phyloP scores from a whole-genome alignment of 2,113 vertebrate species.

The Neoarius graeffei region DNA sequence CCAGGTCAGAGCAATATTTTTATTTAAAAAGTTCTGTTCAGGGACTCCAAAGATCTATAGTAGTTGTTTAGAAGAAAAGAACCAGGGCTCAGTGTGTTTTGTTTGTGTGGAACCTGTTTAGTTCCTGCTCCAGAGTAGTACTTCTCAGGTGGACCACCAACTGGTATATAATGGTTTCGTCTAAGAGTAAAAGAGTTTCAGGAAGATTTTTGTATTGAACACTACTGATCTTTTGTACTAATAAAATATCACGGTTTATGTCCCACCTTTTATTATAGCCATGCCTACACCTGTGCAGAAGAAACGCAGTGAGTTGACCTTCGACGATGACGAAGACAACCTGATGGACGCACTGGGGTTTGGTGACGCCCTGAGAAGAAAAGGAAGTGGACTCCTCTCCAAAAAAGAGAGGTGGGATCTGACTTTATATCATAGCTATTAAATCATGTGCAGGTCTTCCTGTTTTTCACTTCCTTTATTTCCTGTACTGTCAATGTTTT shows the following conservation, averaged over 20 bases:
- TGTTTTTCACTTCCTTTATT: not conserved
- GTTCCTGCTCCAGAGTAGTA: not conserved
- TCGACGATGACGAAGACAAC: slow-evolving; percentile 81
- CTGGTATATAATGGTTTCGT: no score
- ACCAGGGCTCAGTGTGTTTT: not conserved
- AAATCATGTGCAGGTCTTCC: not conserved
- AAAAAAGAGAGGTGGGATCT: slow-evolving; percentile 63
- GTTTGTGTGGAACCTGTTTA: not conserved
- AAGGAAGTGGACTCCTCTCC: slow-evolving; percentile 49
- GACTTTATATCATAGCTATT: not conserved
- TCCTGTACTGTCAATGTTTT: not conserved
- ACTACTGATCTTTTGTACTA: not conserved
- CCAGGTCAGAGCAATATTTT: slow-evolving; percentile 60
- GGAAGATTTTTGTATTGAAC: not conserved
- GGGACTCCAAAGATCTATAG: no score
- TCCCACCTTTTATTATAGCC: slow-evolving; percentile 38
- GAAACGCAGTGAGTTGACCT: slow-evolving; percentile 67
- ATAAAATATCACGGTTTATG: no score
- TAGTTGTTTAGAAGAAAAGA: not conserved
- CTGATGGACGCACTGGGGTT: slow-evolving; percentile 82
- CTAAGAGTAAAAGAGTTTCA: no score
- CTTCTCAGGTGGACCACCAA: not conserved
- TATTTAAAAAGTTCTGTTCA: not conserved
- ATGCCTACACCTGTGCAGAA: slow-evolving; percentile 55
- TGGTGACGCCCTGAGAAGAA: slow-evolving; percentile 62